phyloP scores from a whole-genome alignment of 2,113 vertebrate species.

The Colinus virginianus region DNA sequence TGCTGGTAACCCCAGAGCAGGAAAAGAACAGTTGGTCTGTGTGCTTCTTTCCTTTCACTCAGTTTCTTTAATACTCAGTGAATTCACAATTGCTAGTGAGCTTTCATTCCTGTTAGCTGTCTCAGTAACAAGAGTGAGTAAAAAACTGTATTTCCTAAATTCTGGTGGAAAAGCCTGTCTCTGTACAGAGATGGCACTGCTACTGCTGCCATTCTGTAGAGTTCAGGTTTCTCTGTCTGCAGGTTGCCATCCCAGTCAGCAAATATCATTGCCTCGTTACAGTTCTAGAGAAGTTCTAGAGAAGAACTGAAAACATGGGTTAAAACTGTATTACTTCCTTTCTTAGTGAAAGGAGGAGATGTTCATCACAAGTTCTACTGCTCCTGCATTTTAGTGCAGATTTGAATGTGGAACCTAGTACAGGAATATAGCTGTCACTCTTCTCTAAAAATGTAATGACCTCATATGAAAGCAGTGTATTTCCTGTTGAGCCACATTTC shows the following conservation, averaged over 20 bases:
- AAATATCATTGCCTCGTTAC: background rate
- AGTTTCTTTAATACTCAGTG: background rate
- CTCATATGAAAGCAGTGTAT: background rate
- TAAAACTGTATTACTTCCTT: background rate
- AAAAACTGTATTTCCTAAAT: background rate
- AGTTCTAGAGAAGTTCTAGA: background rate
- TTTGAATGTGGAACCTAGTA: background rate
- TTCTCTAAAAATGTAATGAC: rapidly evolving
- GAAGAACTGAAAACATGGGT: background rate
- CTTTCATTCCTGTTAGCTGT: background rate
- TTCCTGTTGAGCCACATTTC: background rate
- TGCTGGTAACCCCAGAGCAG: background rate
- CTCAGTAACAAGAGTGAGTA: background rate
- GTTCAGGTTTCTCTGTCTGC: background rate
- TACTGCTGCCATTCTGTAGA: background rate
- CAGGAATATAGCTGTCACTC: background rate
- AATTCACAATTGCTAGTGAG: background rate
- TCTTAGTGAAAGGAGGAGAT: background rate
- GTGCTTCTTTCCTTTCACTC: background rate
- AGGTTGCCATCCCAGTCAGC: background rate
- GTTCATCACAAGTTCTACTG: background rate
- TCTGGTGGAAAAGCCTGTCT: background rate
- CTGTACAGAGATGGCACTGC: background rate
- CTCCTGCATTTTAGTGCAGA: background rate
- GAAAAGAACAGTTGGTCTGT: background rate